Base-by-base conservation (phyloP, 2,113 vertebrate species). In the Gavia stellata region DNA sequence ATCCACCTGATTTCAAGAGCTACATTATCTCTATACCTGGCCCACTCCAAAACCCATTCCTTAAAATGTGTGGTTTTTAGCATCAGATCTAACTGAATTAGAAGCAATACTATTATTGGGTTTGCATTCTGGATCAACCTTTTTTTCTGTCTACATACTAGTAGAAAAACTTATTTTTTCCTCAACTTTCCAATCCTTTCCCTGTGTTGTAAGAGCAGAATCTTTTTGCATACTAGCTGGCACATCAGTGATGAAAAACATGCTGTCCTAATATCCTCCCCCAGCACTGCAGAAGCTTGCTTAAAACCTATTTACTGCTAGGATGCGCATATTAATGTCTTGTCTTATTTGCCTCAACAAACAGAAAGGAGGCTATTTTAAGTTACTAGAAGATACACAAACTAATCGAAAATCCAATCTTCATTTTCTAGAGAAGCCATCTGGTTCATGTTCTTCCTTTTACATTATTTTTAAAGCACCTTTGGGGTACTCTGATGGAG, bases 321-420 rank as follows among this genome's bases (percentile, higher is more conserved):
- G 61, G 33, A 80, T 83, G 91, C 0, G 66, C 95, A 92, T 97
- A 73, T 94, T 97, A 95, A 95, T 90, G 91, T 68, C 92, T 94
- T 63, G 83, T 88, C 89, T 95, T 90, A 85, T 96, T 95, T 96
- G 81, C 58, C 93, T 96, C 91, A 55, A 82, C 94, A 95, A 94
- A 92, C 53, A 96, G 53, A 89, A 81, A 94, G 72, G n/a, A 88
- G 24, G 63, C 67, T 96, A 96, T 95, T 95, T 96, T 95, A 52
- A 94, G 81, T 62, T 56, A 92, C 74, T 17, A 78, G 63, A 70
- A 95, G 67, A 88, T 5, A 61, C n/a, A 90, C 34, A 87, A 75
- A 73, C n/a, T 62, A 86, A 85, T 31, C 3, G 2, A 44, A 94
- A 91, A 83, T 31, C 50, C 93, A 29, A 14, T 44, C 79, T 80